Evolutionary conservation across 2,797 vertebrate genomes (phyloP).

Genomic region (Pempheris klunzingeri): DNA sequence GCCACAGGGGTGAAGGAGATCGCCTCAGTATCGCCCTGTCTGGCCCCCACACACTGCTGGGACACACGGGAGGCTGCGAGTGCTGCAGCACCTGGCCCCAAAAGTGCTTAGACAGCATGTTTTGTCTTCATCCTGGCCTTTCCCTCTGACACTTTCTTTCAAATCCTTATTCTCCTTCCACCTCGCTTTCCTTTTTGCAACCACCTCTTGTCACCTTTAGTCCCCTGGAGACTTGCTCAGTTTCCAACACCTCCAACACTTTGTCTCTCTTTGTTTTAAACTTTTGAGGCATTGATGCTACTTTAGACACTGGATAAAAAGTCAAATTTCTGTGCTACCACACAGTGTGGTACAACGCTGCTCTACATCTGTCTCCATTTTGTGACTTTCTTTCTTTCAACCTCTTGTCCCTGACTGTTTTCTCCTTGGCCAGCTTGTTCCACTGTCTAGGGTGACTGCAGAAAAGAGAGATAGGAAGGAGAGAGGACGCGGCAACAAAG

Average conservation of each 20-base stretch:
- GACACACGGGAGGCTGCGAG: conserved; percentile 45
- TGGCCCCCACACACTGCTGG: conserved; percentile 56
- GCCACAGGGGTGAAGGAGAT: conserved; percentile 62
- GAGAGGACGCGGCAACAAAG: conserved; percentile 64
- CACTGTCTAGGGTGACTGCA: conserved; percentile 65
- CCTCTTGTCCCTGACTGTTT: conserved; percentile 46
- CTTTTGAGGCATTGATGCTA: conserved; percentile 39
- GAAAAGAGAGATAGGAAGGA: conserved; percentile 50
- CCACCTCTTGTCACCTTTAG: conserved; percentile 47
- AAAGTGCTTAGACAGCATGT: conserved; percentile 67
- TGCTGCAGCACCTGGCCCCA: conserved; percentile 56
- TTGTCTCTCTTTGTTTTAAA: conserved; percentile 39
- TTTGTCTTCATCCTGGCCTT: conserved; percentile 47
- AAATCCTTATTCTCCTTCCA: conserved; percentile 45
- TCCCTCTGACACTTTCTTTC: conserved; percentile 39
- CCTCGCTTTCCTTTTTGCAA: conserved; percentile 41
- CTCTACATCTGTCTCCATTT: conserved; percentile 52
- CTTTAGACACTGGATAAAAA: conserved; percentile 26
- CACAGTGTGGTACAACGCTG: conserved; percentile 29
- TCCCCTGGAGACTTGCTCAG: conserved; percentile 36
- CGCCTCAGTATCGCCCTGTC: conserved; percentile 49
- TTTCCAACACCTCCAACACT: conserved; percentile 35
- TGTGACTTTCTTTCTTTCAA: conserved; percentile 51
- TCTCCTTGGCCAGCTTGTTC: conserved; percentile 64
- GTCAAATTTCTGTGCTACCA: conserved; percentile 33